Evolutionary conservation across 2,113 vertebrate genomes (phyloP).

Genomic region (Mormoops blainvillei): DNA sequence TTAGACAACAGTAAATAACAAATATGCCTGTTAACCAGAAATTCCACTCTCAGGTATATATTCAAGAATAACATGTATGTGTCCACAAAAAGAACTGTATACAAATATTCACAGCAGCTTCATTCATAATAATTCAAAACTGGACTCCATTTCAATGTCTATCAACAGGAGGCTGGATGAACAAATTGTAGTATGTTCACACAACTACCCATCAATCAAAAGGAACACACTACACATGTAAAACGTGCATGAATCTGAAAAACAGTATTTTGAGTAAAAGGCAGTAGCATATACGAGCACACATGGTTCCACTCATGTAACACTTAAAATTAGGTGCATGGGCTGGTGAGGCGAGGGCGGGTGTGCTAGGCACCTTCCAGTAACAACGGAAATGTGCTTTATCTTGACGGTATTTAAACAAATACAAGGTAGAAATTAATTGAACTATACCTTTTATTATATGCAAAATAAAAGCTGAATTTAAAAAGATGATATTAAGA

Average conservation of each 20-base stretch:
- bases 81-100: background rate
- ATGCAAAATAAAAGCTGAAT: background rate
- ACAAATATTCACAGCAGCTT: background rate
- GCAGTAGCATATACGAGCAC: background rate
- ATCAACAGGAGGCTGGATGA: background rate
- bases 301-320: background rate
- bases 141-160: background rate
- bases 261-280: background rate
- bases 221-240: background rate
- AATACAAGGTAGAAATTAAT: background rate
- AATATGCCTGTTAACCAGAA: background rate
- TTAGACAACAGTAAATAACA: background rate
- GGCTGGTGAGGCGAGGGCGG: accelerated
- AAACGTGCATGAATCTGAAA: background rate
- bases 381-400: background rate
- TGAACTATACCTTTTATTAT: background rate
- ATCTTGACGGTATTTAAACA: background rate
- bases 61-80: background rate
- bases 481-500: background rate
- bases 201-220: background rate
- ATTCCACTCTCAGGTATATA: background rate
- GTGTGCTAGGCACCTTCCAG: background rate
- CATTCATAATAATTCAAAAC: background rate
- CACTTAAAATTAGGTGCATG: too few species aligned
- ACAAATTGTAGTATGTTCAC: background rate